phyloP scores from a whole-genome alignment of 2,888 invertebrate genomes.

The Autographa pulchrina region DNA sequence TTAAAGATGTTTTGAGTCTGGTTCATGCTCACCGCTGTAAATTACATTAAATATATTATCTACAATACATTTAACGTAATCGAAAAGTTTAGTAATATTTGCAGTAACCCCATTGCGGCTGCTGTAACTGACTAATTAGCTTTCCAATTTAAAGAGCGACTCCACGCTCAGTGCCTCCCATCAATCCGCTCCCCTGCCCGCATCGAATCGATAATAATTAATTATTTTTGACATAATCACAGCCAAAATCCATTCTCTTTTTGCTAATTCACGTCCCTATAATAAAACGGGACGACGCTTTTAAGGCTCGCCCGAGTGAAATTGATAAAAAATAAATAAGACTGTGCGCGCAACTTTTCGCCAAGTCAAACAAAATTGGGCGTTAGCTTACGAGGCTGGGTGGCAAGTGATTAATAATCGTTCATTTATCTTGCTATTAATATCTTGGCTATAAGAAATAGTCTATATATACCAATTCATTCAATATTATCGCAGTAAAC shows the following conservation, averaged over 20 bases:
- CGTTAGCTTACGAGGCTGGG: constrained; percentile 74
- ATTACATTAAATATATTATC: neutral
- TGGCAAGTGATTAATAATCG: constrained; percentile 80
- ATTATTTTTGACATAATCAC: constrained; percentile 93
- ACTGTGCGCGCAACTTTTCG: constrained; percentile 78
- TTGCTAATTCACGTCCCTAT: constrained; percentile 92
- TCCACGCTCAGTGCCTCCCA: constrained; percentile 76
- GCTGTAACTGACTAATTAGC: constrained; percentile 84
- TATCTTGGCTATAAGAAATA: constrained; percentile 41
- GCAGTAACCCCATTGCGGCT: constrained; percentile 72
- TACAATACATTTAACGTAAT: constrained; percentile 49
- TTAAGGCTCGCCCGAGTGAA: constrained; percentile 83
- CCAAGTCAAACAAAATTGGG: constrained; percentile 85
- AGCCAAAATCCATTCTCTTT: constrained; percentile 91
- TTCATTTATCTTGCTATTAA: constrained; percentile 61
- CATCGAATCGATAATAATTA: constrained; percentile 91
- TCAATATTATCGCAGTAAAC: constrained; percentile 54
- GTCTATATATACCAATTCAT: constrained; percentile 32
- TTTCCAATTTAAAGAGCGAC: constrained; percentile 84
- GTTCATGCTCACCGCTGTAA: neutral
- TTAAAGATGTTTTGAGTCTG: constrained; percentile 8
- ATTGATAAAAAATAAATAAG: constrained; percentile 89
- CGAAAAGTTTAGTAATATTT: constrained; percentile 71
- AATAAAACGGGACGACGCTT: constrained; percentile 88
- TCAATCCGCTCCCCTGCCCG: constrained; percentile 85